Percentiles rank a stretch among this genome's conserved stretches.
Conservation (phyloP, 2,797 vertebrate species). For the Anguilla anguilla region DNA sequence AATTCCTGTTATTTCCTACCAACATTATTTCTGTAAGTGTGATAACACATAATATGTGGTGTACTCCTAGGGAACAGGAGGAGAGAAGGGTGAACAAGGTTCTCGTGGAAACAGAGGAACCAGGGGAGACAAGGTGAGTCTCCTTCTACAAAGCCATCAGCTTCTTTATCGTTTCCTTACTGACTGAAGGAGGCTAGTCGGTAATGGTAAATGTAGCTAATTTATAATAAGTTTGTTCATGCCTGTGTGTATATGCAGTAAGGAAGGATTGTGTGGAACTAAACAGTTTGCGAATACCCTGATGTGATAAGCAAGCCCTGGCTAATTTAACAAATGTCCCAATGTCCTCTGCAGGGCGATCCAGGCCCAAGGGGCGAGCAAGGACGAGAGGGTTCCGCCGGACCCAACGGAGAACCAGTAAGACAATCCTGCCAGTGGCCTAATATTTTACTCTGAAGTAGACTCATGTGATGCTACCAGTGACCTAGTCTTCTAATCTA, state of each 20-base stretch:
- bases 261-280: neutral
- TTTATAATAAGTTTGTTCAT: neutral
- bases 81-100: constrained; percentile 87
- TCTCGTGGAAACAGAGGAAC: constrained; percentile 81
- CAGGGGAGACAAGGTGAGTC: constrained; percentile 82
- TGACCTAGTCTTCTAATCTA: neutral
- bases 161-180: neutral
- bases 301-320: neutral
- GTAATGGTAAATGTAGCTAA: neutral
- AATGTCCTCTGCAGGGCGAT: constrained; percentile 78
- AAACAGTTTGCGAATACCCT: neutral
- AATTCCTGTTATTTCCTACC: neutral
- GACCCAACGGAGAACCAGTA: constrained; percentile 86
- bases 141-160: neutral
- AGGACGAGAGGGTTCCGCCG: constrained; percentile 87
- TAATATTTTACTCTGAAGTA: neutral
- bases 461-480: neutral
- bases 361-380: constrained; percentile 86
- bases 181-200: neutral
- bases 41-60: neutral
- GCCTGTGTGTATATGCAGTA: neutral
- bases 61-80: constrained; percentile 74
- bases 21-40: neutral
- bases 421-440: constrained; percentile 48
- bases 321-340: neutral